These are phyloP conservation scores for Ischnus inquisitorius DNA, from an alignment of 2,888 invertebrate genomes.

Conservation along the genomic window DNA sequence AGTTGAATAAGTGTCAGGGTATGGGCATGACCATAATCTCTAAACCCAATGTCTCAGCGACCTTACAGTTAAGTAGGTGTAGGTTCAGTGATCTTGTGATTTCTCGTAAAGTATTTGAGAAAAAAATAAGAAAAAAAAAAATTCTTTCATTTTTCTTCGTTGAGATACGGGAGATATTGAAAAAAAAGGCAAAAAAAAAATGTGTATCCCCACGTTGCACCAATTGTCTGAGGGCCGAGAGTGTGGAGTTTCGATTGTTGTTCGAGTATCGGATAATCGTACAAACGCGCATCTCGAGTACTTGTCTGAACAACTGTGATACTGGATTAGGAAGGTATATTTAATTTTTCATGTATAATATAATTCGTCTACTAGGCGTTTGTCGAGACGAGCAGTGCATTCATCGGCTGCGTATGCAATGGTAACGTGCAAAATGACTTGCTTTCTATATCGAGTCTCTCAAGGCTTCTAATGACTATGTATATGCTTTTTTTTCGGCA, in stretches of 20 bases:
- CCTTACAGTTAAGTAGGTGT: constrained; percentile 76
- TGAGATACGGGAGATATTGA: constrained; percentile 28
- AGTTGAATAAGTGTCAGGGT: constrained; percentile 80
- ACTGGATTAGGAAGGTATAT: constrained; percentile 36
- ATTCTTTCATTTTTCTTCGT: constrained; percentile 4
- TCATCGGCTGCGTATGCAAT: constrained; percentile 49
- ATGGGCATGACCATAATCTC: constrained; percentile 83
- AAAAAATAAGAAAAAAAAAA: constrained; percentile 22
- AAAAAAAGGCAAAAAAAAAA: constrained; percentile 37
- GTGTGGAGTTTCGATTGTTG: constrained; percentile 5
- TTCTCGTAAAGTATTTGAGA: constrained; percentile 16
- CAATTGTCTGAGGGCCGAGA: constrained; percentile 52
- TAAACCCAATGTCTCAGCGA: constrained; percentile 85
- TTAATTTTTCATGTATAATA: background rate
- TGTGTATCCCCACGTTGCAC: constrained; percentile 61
- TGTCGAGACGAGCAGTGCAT: constrained; percentile 40
- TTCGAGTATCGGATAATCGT: constrained; percentile 15
- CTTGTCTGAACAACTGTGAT: constrained; percentile 38
- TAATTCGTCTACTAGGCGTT: constrained; percentile 27
- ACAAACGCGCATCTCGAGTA: constrained; percentile 44
- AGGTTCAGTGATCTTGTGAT: constrained; percentile 44
- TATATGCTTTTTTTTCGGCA: constrained; percentile 14
- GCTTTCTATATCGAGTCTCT: constrained; percentile 21
- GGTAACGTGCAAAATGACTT: constrained; percentile 60
- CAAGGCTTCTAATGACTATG: constrained; percentile 32